Conservation (phyloP, 1,140 invertebrate species). For the Ectropis grisescens region DNA sequence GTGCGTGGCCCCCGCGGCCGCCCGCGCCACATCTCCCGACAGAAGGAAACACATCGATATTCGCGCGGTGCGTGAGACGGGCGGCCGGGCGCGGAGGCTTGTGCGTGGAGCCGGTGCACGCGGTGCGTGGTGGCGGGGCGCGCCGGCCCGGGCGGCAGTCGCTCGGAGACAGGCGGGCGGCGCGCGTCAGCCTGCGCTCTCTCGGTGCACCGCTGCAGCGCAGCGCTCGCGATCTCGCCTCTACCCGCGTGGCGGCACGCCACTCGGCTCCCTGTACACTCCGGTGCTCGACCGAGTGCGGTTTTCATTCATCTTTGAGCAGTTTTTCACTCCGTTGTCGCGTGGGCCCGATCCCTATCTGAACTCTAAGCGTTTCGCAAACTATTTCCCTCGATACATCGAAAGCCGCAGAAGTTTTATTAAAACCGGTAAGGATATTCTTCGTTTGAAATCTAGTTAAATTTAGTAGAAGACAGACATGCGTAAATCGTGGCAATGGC, state of each 20-base stretch:
- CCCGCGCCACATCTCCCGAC: conserved; percentile 26
- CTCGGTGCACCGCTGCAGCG: conserved; percentile 27
- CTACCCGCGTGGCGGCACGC: conserved; percentile 28
- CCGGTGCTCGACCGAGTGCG: conserved; percentile 25
- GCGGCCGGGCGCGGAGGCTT: conserved; percentile 25
- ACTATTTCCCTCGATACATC: conserved; percentile 4
- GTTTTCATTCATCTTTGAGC: conserved; percentile 39
- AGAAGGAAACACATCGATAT: conserved; percentile 52
- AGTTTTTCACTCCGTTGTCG: conserved; percentile 16
- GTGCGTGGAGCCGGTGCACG: conserved; percentile 10
- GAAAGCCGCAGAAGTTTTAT: conserved; percentile 8
- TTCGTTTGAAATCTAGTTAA: too few relatives aligned
- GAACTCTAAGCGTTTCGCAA: neutral
- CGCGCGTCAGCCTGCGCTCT: conserved; percentile 39
- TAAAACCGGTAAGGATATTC: too few relatives aligned
- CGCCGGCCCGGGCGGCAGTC: conserved; percentile 56
- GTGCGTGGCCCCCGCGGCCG: conserved; percentile 38
- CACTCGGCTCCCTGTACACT: conserved; percentile 18
- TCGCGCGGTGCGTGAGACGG: conserved; percentile 46
- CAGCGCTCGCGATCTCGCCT: conserved; percentile 34
- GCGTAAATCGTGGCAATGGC: conserved; percentile 12
- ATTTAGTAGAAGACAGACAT: too few relatives aligned
- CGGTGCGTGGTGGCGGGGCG: conserved; percentile 35
- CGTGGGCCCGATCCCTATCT: conserved; percentile 1
- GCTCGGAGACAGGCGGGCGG: conserved; percentile 48